Evolutionary conservation across 2,888 invertebrate species (phyloP).

Genomic region (Cistogaster globosa): DNA sequence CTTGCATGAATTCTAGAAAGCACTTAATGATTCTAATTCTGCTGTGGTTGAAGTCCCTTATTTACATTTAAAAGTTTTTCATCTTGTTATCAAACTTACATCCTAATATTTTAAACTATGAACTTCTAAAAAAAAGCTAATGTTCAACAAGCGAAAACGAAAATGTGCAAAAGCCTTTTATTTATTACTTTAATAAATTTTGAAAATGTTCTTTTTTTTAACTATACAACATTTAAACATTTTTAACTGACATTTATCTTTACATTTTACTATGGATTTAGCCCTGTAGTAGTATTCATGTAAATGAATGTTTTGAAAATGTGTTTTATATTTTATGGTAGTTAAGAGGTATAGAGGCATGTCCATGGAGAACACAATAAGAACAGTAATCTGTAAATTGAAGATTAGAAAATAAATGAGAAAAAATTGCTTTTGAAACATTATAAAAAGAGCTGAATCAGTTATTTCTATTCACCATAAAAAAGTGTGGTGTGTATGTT

Average conservation of each 20-base stretch:
- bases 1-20: no score
- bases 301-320: neutral
- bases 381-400: no score
- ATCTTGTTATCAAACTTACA: neutral
- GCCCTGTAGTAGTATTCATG: neutral
- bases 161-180: conserved; percentile 12
- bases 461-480: no score
- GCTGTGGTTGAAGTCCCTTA: no score
- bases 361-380: no score
- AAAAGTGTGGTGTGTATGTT: no score
- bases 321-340: neutral
- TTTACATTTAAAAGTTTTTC: no score
- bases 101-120: neutral
- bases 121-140: neutral
- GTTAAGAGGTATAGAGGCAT: neutral
- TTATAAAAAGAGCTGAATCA: no score
- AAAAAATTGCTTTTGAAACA: no score
- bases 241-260: conserved; percentile 55
- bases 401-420: no score
- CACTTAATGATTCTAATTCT: no score
- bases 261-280: neutral
- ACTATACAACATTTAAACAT: conserved; percentile 48
- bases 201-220: conserved; percentile 21
- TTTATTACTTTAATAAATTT: conserved; percentile 59
- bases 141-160: conserved; percentile 2